Conservation (phyloP, 92 coral and sea anemone species). For the Umimayanthus kanabou region DNA sequence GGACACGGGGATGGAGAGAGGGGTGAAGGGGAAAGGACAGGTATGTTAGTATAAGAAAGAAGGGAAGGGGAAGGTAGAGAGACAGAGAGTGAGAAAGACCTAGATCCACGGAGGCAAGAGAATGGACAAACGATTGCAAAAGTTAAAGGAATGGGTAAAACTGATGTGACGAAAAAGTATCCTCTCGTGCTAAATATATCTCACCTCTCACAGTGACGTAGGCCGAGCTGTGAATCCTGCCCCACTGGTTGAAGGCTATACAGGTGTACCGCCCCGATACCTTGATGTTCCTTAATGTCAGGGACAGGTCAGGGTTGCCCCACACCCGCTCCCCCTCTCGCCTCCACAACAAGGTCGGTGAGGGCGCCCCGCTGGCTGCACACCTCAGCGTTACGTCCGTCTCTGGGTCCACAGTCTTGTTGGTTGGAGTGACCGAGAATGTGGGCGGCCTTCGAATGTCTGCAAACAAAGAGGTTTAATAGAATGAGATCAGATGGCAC, state of each 20-base stretch:
- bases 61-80: background rate
- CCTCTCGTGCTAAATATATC: background rate
- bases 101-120: background rate
- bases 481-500: background rate
- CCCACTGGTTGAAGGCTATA: conserved; percentile 63
- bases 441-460: conserved; percentile 60
- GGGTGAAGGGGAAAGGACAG: background rate
- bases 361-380: conserved; percentile 79
- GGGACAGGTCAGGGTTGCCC: conserved; percentile 46
- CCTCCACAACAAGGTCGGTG: conserved; percentile 76
- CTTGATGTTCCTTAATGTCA: conserved; percentile 61
- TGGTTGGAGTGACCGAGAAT: conserved; percentile 66
- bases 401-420: conserved; percentile 84
- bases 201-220: conserved; percentile 86
- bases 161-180: background rate
- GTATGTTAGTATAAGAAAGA: background rate
- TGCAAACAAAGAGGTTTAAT: conserved; percentile 21
- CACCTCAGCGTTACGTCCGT: conserved; percentile 79
- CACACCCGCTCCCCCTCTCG: conserved; percentile 46
- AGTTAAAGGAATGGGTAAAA: no score
- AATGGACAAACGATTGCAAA: no score
- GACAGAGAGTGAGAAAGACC: background rate
- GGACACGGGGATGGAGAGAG: background rate
- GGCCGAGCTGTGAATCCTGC: conserved; percentile 61
- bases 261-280: conserved; percentile 81